Conservation (phyloP, 1,140 invertebrate species). For the Bombus superbus region DNA sequence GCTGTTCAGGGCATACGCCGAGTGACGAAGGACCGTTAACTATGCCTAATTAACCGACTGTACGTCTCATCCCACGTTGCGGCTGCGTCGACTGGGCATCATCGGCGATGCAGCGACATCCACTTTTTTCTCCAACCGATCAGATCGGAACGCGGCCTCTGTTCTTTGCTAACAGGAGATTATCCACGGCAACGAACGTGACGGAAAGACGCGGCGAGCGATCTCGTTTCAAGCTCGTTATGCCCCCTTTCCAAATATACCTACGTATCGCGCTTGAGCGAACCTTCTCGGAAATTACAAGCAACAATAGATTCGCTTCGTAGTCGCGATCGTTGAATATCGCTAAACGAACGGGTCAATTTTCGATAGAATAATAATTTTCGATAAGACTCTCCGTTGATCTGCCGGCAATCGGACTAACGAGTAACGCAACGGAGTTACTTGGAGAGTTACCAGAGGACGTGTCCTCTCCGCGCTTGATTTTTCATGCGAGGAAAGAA, state of each 20-base stretch:
- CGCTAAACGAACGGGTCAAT: neutral
- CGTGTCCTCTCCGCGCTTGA: neutral
- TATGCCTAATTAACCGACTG: constrained; percentile 55
- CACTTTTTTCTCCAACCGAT: neutral
- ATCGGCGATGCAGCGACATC: no score
- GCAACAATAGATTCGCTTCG: neutral
- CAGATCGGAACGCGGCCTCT: neutral
- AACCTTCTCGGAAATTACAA: no score
- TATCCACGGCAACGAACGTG: neutral
- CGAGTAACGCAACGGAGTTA: no score
- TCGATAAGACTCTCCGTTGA: neutral
- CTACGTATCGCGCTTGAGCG: no score
- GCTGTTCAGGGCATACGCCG: constrained; percentile 34
- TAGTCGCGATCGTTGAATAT: neutral
- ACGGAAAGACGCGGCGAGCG: neutral
- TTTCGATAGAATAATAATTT: neutral
- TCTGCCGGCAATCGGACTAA: no score
- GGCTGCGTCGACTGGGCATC: neutral
- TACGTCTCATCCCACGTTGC: constrained; percentile 6
- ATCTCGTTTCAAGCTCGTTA: neutral
- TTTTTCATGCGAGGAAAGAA: constrained; percentile 50
- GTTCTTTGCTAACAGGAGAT: neutral
- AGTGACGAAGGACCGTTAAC: constrained; percentile 56
- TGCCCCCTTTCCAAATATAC: no score
- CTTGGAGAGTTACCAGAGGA: no score